These are phyloP conservation scores for Anoura caudifer DNA, from an alignment of 2,113 vertebrate species.

Conservation along the genomic window DNA sequence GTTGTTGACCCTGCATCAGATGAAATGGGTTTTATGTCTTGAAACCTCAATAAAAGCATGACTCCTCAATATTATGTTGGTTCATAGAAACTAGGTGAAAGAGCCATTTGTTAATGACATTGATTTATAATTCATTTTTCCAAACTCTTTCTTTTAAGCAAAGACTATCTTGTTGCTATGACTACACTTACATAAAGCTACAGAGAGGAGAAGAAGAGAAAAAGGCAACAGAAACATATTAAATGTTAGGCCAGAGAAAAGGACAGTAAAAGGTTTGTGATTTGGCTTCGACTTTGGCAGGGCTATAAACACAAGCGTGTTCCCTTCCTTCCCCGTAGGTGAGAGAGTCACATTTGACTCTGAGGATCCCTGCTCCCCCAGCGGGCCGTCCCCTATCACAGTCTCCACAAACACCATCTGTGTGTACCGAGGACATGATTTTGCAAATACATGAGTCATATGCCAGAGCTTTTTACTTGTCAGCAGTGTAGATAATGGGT, in stretches of 20 bases:
- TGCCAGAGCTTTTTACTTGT: conserved; percentile 67
- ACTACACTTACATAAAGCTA: conserved; percentile 64
- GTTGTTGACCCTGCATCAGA: background rate
- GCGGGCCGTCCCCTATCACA: background rate
- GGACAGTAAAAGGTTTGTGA: conserved; percentile 50
- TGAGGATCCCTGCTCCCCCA: background rate
- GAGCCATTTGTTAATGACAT: background rate
- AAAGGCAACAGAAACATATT: conserved; percentile 31
- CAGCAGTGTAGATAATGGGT: conserved; percentile 37
- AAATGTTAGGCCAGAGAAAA: conserved; percentile 68
- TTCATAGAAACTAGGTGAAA: background rate
- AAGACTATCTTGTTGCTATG: conserved; percentile 68
- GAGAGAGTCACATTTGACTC: background rate
- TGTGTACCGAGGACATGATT: conserved; percentile 53
- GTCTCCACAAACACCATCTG: conserved; percentile 67
- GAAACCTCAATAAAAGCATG: background rate
- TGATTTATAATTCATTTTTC: conserved; percentile 42
- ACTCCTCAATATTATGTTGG: background rate
- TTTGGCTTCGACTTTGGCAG: background rate
- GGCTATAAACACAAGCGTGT: conserved; percentile 7
- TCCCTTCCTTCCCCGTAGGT: background rate
- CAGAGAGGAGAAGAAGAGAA: conserved; percentile 6
- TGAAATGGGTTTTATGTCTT: background rate
- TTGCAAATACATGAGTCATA: conserved; percentile 74
- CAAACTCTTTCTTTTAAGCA: conserved; percentile 43